Percentiles rank a stretch among this genome's conserved stretches.
Conservation (phyloP, 2,888 invertebrate species). For the Caenorhabditis sinica region DNA sequence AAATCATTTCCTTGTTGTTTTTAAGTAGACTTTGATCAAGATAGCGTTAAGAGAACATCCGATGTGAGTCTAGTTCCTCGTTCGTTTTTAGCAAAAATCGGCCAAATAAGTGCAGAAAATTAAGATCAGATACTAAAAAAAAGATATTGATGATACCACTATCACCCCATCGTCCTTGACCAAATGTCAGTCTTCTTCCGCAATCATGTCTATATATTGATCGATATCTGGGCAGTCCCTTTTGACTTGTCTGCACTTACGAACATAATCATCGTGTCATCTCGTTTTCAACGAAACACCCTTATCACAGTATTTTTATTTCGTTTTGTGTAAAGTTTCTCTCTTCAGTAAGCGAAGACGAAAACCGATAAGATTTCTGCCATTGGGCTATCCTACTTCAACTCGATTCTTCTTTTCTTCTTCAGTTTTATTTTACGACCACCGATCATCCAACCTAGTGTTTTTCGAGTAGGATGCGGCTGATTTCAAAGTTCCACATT, state of each 20-base stretch:
- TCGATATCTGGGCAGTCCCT: slow-evolving; percentile 17
- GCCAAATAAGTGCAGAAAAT: slow-evolving; percentile 9
- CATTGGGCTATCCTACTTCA: slow-evolving; percentile 1
- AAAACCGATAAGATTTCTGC: slow-evolving; percentile 27
- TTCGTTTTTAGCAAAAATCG: too few species aligned
- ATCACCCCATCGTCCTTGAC: slow-evolving; percentile 44
- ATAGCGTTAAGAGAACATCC: too few species aligned
- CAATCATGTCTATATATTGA: slow-evolving; percentile 13
- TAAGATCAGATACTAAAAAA: too few species aligned
- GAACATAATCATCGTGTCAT: not conserved
- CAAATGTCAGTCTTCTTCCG: not conserved
- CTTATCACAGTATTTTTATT: slow-evolving; percentile 39
- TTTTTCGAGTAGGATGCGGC: slow-evolving; percentile 45
- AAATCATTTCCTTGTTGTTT: too few species aligned
- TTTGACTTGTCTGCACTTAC: slow-evolving; percentile 26
- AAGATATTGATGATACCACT: not conserved
- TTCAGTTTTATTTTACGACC: slow-evolving; percentile 48
- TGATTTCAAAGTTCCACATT: slow-evolving; percentile 13
- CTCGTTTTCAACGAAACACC: slow-evolving; percentile 39
- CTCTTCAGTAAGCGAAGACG: slow-evolving; percentile 2
- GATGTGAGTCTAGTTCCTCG: too few species aligned
- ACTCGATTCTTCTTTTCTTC: not conserved
- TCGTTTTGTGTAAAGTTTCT: slow-evolving; percentile 7
- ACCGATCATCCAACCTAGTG: not conserved
- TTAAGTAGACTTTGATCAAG: too few species aligned